Evolutionary conservation across 64 coral and sea anemone species (phyloP), one percentile per base, ranked within the genome.

Genomic region (Trachythela sp.): DNA sequence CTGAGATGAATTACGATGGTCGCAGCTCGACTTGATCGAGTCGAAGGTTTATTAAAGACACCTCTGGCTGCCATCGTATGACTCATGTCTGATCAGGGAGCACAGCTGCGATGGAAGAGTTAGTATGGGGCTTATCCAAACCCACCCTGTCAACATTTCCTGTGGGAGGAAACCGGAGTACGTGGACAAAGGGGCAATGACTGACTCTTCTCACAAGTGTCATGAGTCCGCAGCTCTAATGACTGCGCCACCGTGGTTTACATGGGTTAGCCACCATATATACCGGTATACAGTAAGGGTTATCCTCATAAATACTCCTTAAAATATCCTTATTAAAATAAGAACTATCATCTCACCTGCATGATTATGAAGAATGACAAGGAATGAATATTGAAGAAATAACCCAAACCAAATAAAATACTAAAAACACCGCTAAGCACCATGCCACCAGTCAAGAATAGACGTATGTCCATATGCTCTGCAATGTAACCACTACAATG

Each of bases 381-480:
- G 48, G 24, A 77, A 29, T 97, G 95, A 54, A 97, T 43, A 0
- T 97, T 97, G 90, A 88, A 94, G 58, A 94, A 92, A 88, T 91
- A 97, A 15, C 95, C 95, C 85, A 97, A 29, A 13, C 95, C 95
- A 94, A 97, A 97, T 11, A 92, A 36, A 71, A 92, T 87, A 36
- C 92, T 92, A 13, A 94, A 92, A 33, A 94, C 7, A 8, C 95
- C 95, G 89, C 90, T 94, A 27, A 83, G 42, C 15, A 89, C 30
- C 95, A 97, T 97, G 1, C 95, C 95, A 34, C 84, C 0, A n/a
- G 90, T 92, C 22, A 97, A 68, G 36, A 97, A 97, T 39, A 56
- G 32, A 60, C 95, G 84, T 9, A 97, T 87, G 48, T 97, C 90
- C 92, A 97, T 94, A 54, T 97, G 92, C 72, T 97, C 95, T 26